Evolutionary conservation across 1,140 invertebrate species (phyloP).

Genomic region (Brachionus manjavacas): DNA sequence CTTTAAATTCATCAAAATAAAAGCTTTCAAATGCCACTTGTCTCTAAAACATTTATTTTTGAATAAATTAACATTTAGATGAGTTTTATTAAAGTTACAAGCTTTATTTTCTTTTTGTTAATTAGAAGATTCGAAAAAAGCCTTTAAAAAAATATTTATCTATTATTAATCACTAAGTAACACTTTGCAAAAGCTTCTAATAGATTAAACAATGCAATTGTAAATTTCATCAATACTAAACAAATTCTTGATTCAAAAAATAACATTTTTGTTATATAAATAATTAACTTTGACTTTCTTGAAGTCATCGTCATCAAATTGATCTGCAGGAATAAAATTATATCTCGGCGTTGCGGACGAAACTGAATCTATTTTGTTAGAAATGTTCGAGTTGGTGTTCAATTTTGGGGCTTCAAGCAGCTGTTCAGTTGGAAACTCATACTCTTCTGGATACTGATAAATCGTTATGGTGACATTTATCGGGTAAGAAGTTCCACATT

Average conservation of each 20-base stretch:
- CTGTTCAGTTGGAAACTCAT: background rate
- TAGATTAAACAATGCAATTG: background rate
- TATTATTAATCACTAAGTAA: background rate
- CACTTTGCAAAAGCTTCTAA: background rate
- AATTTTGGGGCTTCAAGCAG: background rate
- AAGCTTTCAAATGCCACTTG: no score
- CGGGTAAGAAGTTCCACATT: background rate
- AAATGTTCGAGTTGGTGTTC: background rate
- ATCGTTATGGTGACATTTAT: conserved; percentile 15
- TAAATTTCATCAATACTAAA: background rate
- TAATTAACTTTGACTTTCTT: conserved; percentile 20
- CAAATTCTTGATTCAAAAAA: background rate
- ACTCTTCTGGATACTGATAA: background rate
- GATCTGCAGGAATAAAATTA: background rate
- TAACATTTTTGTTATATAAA: background rate
- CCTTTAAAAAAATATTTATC: background rate
- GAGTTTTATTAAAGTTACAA: background rate
- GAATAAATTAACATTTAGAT: background rate
- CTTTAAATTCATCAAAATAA: no score
- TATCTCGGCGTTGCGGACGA: conserved; percentile 3
- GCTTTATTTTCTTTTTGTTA: background rate
- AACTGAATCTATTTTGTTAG: background rate
- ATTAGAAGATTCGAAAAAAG: background rate
- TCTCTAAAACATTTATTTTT: no score
- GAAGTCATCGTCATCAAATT: conserved; percentile 16